A percentile compares a stretch with the other conserved stretches of the same genome.
These are phyloP conservation scores for Suricata suricatta DNA, from an alignment of 2,113 vertebrate genomes.

Conservation along the genomic window DNA sequence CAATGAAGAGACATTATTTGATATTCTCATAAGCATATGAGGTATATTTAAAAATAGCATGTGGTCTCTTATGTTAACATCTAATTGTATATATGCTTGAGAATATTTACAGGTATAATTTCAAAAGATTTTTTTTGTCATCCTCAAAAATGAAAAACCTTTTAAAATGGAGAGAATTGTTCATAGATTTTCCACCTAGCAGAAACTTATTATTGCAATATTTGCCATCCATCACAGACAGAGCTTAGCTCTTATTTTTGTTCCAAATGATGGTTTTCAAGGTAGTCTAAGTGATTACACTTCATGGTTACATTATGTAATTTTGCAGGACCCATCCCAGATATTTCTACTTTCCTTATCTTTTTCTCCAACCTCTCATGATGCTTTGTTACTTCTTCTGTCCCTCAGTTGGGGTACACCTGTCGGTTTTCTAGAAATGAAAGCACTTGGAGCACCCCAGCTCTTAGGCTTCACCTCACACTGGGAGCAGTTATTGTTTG, in stretches of 20 bases:
- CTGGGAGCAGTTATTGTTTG: neutral
- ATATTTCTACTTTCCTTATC: neutral
- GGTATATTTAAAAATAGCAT: neutral
- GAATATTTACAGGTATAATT: neutral
- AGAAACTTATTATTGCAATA: neutral
- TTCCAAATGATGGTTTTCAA: neutral
- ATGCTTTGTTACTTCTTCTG: neutral
- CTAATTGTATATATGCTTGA: neutral
- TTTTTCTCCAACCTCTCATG: neutral
- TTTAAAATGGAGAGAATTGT: conserved; percentile 6
- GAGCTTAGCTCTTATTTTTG: conserved; percentile 8
- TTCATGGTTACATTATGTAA: neutral
- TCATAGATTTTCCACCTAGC: conserved; percentile 2
- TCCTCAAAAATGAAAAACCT: conserved; percentile 28
- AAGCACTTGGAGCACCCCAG: neutral
- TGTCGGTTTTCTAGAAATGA: neutral
- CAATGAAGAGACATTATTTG: neutral
- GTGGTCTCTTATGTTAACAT: neutral
- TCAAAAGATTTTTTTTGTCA: neutral
- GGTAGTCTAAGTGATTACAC: neutral
- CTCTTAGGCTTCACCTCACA: neutral
- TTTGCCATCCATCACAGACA: neutral
- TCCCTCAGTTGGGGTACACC: neutral
- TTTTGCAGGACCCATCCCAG: neutral
- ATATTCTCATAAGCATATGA: neutral